Conservation (phyloP, 2,797 vertebrate species). For the Pangasius larnaudii region DNA sequence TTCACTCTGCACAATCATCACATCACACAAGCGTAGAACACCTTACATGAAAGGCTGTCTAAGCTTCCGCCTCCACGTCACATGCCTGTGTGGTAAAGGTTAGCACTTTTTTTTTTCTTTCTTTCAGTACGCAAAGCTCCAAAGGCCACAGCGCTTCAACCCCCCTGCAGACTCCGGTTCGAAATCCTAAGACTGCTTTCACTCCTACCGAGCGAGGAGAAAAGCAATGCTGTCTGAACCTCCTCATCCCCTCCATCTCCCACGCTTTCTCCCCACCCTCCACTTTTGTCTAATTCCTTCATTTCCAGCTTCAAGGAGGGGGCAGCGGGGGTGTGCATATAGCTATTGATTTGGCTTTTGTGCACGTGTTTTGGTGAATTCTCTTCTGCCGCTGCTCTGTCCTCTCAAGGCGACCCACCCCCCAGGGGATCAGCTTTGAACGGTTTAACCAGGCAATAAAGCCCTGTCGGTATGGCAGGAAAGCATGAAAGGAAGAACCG, state of each 20-base stretch:
- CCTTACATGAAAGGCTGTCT: conserved; percentile 44
- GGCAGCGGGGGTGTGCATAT: conserved; percentile 24
- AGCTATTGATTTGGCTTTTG: conserved; percentile 54
- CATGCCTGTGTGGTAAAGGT: conserved; percentile 55
- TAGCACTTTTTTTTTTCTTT: conserved; percentile 21
- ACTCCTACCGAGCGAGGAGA: conserved; percentile 43
- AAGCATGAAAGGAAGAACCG: conserved; percentile 71
- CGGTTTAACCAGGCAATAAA: conserved; percentile 73
- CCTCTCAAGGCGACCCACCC: conserved; percentile 44
- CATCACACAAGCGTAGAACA: neutral
- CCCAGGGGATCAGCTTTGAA: conserved; percentile 70
- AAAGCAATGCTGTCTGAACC: conserved; percentile 39
- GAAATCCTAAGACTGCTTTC: conserved; percentile 14
- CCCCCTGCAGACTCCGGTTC: conserved; percentile 37
- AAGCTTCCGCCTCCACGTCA: conserved; percentile 30
- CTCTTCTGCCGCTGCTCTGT: neutral
- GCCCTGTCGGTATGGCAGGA: conserved; percentile 51
- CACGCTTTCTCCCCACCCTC: conserved; percentile 3
- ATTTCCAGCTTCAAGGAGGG: conserved; percentile 29
- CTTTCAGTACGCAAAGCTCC: conserved; percentile 14
- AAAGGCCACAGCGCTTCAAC: conserved; percentile 52
- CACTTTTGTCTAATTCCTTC: conserved; percentile 42
- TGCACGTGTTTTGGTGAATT: conserved; percentile 38
- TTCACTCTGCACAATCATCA: neutral
- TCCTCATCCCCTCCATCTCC: neutral